phyloP scores from a whole-genome alignment of 2,888 invertebrate genomes.

The Orgyia antiqua region DNA sequence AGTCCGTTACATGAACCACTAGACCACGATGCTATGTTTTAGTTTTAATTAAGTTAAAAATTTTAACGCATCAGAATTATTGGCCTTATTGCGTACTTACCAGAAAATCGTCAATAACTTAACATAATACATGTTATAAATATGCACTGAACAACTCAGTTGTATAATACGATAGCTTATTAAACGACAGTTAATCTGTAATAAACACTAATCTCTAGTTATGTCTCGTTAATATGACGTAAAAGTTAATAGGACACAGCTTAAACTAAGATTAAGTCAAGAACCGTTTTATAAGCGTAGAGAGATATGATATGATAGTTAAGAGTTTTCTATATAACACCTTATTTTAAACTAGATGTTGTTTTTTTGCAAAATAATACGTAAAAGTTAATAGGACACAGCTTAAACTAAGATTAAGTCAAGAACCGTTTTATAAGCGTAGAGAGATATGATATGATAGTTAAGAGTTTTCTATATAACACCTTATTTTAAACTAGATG shows the following conservation, averaged over 20 bases:
- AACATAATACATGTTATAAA: not conserved
- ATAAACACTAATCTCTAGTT: slow-evolving; percentile 28
- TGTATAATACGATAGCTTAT: slow-evolving; percentile 11
- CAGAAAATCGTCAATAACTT: too few relatives aligned
- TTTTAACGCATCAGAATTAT: too few relatives aligned
- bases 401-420: slow-evolving; percentile 19
- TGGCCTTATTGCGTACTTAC: too few relatives aligned
- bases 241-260: slow-evolving; percentile 18
- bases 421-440: slow-evolving; percentile 6
- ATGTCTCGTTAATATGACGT: slow-evolving; percentile 28
- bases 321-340: too few relatives aligned
- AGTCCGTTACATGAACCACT: too few relatives aligned
- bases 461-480: too few relatives aligned
- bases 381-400: slow-evolving; percentile 19
- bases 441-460: slow-evolving; percentile 9
- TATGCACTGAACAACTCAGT: not conserved
- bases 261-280: slow-evolving; percentile 18
- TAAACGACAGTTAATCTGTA: slow-evolving; percentile 18
- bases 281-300: slow-evolving; percentile 6
- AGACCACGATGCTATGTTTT: too few relatives aligned
- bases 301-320: slow-evolving; percentile 12
- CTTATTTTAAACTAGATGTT: too few relatives aligned
- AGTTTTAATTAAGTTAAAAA: too few relatives aligned
- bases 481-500: too few relatives aligned
- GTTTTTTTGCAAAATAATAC: too few relatives aligned